Conservation (phyloP, 2,113 vertebrate species). For the Rhombomys opimus region DNA sequence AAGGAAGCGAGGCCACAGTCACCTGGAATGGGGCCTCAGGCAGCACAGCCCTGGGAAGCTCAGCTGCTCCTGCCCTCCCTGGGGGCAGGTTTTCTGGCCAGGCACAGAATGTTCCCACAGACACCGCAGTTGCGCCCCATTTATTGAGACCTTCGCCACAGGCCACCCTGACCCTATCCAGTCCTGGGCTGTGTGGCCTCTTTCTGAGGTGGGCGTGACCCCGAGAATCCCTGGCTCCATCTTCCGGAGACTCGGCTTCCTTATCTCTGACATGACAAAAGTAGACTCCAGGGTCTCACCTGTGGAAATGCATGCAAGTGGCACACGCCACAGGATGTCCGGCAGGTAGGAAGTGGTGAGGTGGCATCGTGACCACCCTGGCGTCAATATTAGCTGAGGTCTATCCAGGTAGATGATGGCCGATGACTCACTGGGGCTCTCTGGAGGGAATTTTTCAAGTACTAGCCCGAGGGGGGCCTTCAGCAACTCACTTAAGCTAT, state of each 20-base stretch:
- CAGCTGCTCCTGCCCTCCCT: background rate
- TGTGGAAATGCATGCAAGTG: background rate
- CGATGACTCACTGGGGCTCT: background rate
- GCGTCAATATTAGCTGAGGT: background rate
- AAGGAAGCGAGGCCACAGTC: conserved; percentile 31
- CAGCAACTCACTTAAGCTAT: background rate
- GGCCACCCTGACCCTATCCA: background rate
- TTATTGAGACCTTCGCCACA: conserved; percentile 41
- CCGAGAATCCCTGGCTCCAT: too few relatives aligned
- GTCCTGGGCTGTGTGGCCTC: background rate
- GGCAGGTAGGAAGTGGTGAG: background rate
- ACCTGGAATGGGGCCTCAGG: conserved; percentile 14
- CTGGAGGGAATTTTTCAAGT: background rate
- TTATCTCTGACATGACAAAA: conserved; percentile 16
- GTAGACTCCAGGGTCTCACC: background rate
- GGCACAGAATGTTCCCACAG: conserved; percentile 30
- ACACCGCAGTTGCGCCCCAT: conserved; percentile 14
- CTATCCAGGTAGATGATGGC: background rate
- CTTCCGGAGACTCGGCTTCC: conserved; percentile 17
- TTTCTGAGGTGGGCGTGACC: background rate
- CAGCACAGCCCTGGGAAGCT: accelerated
- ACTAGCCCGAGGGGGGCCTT: background rate
- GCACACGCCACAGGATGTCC: background rate
- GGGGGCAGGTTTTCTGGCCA: background rate
- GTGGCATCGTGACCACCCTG: background rate